Conservation (phyloP, 2,113 vertebrate genomes). For the Pseudorectes ferrugineus region DNA sequence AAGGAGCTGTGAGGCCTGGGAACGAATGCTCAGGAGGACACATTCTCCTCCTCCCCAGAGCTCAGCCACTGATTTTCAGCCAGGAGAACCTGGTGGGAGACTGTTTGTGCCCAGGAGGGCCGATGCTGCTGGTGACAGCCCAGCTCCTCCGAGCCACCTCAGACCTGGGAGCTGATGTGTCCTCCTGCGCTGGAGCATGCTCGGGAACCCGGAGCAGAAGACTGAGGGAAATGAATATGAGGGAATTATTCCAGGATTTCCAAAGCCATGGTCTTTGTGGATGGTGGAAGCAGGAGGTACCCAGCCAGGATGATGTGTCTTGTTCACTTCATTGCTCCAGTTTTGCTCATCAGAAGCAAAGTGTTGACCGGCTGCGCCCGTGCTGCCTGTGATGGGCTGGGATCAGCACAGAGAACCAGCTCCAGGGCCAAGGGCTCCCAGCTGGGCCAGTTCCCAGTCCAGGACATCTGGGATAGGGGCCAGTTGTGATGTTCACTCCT, state of each 20-base stretch:
- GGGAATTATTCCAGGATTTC: neutral
- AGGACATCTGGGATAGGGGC: neutral
- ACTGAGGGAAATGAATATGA: neutral
- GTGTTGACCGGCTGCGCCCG: rapidly evolving
- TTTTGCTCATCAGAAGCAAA: neutral
- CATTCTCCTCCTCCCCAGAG: neutral
- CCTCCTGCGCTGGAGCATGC: neutral
- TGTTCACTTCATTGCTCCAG: neutral
- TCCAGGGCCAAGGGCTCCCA: neutral
- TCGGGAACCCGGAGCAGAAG: neutral
- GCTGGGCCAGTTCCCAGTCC: neutral
- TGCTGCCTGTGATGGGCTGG: neutral
- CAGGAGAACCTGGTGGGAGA: neutral
- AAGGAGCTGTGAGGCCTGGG: neutral
- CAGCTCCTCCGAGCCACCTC: rapidly evolving
- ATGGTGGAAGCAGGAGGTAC: neutral
- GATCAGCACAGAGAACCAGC: neutral
- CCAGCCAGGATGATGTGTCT: neutral
- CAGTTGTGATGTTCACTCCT: rapidly evolving
- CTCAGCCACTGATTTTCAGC: neutral
- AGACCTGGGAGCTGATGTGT: neutral
- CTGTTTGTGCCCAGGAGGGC: neutral
- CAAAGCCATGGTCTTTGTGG: neutral
- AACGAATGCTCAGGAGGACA: rapidly evolving
- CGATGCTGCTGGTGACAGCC: neutral